These are phyloP conservation scores for Anolis apletophallus DNA, from an alignment of 2,797 vertebrate genomes.

Conservation along the genomic window DNA sequence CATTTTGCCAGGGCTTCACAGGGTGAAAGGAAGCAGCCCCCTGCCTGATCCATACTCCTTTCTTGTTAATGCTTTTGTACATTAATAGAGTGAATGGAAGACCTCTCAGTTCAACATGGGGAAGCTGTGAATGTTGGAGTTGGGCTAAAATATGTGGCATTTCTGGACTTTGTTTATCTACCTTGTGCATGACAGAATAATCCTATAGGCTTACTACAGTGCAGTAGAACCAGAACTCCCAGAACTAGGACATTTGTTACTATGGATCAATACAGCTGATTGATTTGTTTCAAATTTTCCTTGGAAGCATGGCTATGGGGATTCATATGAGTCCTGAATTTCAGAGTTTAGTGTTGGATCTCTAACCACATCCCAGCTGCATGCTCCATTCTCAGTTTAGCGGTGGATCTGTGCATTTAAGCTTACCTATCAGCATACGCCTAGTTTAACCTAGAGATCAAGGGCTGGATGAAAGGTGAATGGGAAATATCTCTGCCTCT, in stretches of 20 bases:
- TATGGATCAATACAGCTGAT: too few relatives aligned
- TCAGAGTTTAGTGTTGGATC: background rate
- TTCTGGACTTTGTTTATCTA: background rate
- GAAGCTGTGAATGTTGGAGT: too few relatives aligned
- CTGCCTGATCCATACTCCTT: too few relatives aligned
- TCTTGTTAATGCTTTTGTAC: too few relatives aligned
- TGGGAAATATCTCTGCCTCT: background rate
- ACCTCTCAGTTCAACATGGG: too few relatives aligned
- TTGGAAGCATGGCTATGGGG: background rate
- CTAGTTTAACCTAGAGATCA: slow-evolving; percentile 7
- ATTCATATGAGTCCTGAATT: background rate
- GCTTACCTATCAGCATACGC: background rate
- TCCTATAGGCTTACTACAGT: background rate
- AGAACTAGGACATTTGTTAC: too few relatives aligned
- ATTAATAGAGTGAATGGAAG: too few relatives aligned
- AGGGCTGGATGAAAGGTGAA: slow-evolving; percentile 6
- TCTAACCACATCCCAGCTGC: background rate
- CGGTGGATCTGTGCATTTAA: background rate
- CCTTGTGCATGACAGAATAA: background rate
- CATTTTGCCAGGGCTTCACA: too few relatives aligned
- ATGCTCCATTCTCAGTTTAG: background rate
- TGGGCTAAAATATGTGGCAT: too few relatives aligned
- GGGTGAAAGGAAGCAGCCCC: too few relatives aligned
- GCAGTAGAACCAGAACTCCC: background rate
- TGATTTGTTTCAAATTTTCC: too few relatives aligned